Evolutionary conservation across 2,888 invertebrate genomes (phyloP).

Genomic region (Orthosia incerta): DNA sequence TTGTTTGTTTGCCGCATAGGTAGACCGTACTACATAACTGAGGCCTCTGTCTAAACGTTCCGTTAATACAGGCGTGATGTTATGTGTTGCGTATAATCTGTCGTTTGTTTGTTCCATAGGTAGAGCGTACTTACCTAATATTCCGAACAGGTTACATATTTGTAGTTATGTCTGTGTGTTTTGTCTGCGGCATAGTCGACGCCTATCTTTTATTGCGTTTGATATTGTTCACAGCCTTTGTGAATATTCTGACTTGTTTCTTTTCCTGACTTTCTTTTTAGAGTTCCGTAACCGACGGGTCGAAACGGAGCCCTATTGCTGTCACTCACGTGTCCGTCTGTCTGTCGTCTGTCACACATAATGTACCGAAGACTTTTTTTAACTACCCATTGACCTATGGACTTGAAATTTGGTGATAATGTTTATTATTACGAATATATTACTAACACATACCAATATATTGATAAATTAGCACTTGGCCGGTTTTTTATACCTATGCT

Average conservation of each 20-base stretch:
- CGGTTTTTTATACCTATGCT: background rate
- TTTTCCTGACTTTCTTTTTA: background rate
- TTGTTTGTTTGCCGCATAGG: background rate
- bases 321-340: no score
- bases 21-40: background rate
- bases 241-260: background rate
- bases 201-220: slow-evolving; percentile 9
- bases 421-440: no score
- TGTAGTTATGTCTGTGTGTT: slow-evolving; percentile 16
- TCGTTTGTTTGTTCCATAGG: slow-evolving; percentile 8
- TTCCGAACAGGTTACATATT: background rate
- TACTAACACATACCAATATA: no score
- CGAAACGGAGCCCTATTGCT: no score
- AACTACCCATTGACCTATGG: no score
- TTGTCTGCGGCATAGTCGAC: slow-evolving; percentile 14
- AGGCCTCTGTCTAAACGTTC: no score
- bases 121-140: background rate
- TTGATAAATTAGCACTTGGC: no score
- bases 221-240: background rate
- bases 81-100: background rate
- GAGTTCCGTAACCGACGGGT: no score
- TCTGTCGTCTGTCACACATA: no score
- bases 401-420: no score
- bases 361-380: no score
- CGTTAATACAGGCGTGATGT: no score